phyloP scores from a whole-genome alignment of 1,140 invertebrate species.

The Piezodorus guildinii region DNA sequence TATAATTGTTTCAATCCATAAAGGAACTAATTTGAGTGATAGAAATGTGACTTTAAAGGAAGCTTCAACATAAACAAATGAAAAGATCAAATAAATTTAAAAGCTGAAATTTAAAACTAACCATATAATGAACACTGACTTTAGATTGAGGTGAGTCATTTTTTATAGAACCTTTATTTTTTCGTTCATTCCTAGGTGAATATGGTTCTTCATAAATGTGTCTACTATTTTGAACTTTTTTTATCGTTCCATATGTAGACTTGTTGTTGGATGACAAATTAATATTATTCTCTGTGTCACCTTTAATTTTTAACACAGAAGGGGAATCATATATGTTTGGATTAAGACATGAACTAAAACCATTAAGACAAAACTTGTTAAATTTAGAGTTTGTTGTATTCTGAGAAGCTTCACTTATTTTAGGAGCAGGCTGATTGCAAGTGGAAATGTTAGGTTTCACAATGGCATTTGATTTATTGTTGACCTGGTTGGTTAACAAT shows the following conservation, averaged over 20 bases:
- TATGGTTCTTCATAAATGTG: constrained; percentile 11
- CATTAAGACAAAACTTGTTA: constrained; percentile 14
- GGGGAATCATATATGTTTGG: constrained; percentile 18
- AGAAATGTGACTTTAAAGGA: too few relatives aligned
- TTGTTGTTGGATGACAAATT: not conserved
- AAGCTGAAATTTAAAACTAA: not conserved
- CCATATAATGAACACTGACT: constrained; percentile 5
- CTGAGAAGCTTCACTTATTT: too few relatives aligned
- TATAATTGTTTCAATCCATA: too few relatives aligned
- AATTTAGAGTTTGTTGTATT: too few relatives aligned
- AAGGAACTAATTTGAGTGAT: too few relatives aligned
- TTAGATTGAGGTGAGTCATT: constrained; percentile 2
- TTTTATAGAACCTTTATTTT: not conserved
- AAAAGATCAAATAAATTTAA: not conserved
- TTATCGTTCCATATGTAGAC: not conserved
- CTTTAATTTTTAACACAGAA: constrained; percentile 8
- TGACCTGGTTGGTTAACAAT: not conserved
- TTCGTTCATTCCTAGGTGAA: not conserved
- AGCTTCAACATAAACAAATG: too few relatives aligned
- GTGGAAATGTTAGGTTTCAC: too few relatives aligned
- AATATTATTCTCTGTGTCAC: not conserved
- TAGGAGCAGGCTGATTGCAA: too few relatives aligned
- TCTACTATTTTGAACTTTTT: not conserved
- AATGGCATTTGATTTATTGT: not conserved
- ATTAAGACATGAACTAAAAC: not conserved